Percentiles rank a stretch among this genome's conserved stretches.
These are phyloP conservation scores for Bergia sp. DNA, from an alignment of 92 coral and sea anemone species.

Conservation along the genomic window DNA sequence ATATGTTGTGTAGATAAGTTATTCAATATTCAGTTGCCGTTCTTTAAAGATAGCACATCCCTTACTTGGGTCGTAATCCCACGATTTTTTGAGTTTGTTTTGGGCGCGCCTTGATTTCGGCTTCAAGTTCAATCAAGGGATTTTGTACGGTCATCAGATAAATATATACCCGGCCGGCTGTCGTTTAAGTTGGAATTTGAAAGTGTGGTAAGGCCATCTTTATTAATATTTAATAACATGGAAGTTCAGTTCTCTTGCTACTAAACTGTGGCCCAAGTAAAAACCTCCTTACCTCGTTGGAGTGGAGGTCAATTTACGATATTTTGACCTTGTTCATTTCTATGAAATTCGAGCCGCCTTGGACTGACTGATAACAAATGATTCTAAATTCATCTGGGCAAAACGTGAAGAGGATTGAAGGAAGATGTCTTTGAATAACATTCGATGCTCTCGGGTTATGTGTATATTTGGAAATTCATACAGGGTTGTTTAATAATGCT, in stretches of 20 bases:
- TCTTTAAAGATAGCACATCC: background rate
- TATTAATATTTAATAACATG: constrained; percentile 34
- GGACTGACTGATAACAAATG: background rate
- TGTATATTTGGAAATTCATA: constrained; percentile 2
- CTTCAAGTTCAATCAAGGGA: background rate
- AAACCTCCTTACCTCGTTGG: background rate
- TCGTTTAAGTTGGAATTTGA: constrained; percentile 23
- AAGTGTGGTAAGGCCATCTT: constrained; percentile 35
- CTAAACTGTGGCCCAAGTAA: background rate
- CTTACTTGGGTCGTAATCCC: background rate
- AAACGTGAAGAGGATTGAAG: background rate
- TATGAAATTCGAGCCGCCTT: constrained; percentile 12
- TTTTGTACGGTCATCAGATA: background rate
- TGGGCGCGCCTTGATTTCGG: constrained; percentile 13
- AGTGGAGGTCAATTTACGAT: background rate
- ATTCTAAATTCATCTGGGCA: background rate
- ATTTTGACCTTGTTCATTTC: background rate
- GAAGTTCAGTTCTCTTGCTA: background rate
- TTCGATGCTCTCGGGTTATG: background rate
- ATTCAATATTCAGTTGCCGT: background rate
- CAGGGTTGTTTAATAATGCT: background rate
- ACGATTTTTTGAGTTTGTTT: background rate
- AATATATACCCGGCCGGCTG: background rate
- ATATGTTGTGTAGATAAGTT: constrained; percentile 18
- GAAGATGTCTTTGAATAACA: background rate